Base-by-base conservation (phyloP, 1,140 invertebrate species). In the Matsumurasca onukii region DNA sequence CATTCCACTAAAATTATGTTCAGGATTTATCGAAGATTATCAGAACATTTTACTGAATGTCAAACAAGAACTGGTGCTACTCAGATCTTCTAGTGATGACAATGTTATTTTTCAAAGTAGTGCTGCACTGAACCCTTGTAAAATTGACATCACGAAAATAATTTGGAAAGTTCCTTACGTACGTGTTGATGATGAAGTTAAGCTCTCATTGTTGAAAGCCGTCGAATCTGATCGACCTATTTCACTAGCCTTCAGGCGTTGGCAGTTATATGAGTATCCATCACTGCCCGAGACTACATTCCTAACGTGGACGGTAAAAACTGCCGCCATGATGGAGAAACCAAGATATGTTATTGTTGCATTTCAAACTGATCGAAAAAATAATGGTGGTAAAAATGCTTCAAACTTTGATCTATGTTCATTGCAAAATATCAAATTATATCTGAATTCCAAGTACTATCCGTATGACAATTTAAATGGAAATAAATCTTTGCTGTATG, bases 1-100 rank as follows among this genome's bases (percentile, higher is more conserved):
- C 25, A 73, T 83, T 49, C 80, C 80, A 9, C 57, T 82, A 24
- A 77, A 72, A 52, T 69, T 77, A 51, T 45, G 81, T 1, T 69
- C 80, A 1, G 79, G 80, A 17, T 81, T 82, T 74, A 77, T 77
- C 59, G 78, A 82, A 75, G 80, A 82, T 74, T 82, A 80, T 74
- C 72, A 73, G 65, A 78, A 78, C 75, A 77, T 83, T 51, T 71
- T 82, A n/a, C 55, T 80, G 5, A 81, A 82, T 71, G 73, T 72
- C 2, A 79, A 79, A 73, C 80, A 81, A 73, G 79, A 82, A 73
- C 66, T 82, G 22, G 76, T 82, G 73, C 70, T 82, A 29, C 76
- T 76, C 25, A 71, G 78, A 68, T 55, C 75, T 5, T 77, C 73
- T 31, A 74, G 65, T 5, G 75, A 80, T 74, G 27, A 68, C 1